Base-by-base conservation (phyloP, 2,888 invertebrate species). In the Pollenia angustigena region DNA sequence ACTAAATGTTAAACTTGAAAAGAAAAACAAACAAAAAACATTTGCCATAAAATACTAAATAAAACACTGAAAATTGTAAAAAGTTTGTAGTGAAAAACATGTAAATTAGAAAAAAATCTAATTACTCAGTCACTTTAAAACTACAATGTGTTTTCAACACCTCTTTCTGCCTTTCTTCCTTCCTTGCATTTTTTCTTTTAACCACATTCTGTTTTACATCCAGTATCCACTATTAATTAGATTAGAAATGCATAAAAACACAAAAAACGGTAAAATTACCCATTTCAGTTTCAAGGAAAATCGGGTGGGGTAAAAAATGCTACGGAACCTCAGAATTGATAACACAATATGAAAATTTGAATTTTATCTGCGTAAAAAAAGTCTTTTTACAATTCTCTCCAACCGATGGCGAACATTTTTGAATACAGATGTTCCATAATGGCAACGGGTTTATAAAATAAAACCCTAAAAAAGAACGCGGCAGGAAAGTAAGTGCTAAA, bases 211-310 rank as follows among this genome's bases (percentile, higher is more conserved):
- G 58, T 58, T 74, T 40, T 16, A 11, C 69, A 68, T 0, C 32
- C 32, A 32, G 32, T 32, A 32, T 32, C 32, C 75, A 44, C 44
- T 10, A 46, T 66, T 84, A 87, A 87, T 87, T 87, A 87, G 83
- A 87, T 87, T 87, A 83, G 60, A 78, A 86, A 81, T 87, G 83
- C 76, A 71, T n/a, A 52, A 48, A 62, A 62, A 69, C 1, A 69
- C 23, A 68, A 52, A 16, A 74, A 44, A 64, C 16, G 12, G 40
- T 42, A 23, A 40, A 60, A 74, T 11, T 8, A 66, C 23, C 14
- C 18, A 2, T 52, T 54, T 16, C 6, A 58, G 40, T 18, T 52
- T 6, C 12, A 32, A 56, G 16, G 50, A 62, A 80, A 62, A 42
- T 18, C 23, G 23, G 23, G 4, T 16, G 23, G 42, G 6, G 18